Evolutionary conservation across 2,888 invertebrate genomes (phyloP).

Genomic region (Rhodophaea formosa): DNA sequence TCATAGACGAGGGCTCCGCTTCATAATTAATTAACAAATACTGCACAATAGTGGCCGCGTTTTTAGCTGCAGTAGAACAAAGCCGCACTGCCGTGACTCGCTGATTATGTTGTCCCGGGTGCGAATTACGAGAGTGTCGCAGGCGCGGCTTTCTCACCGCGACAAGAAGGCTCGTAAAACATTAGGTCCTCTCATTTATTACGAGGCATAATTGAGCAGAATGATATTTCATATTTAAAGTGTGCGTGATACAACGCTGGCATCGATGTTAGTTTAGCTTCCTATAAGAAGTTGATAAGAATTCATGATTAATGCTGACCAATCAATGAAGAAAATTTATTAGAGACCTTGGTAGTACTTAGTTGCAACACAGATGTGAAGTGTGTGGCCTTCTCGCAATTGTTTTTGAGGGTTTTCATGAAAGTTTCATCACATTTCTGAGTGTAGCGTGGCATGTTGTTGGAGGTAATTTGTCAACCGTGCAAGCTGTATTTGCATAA

Average conservation of each 20-base stretch:
- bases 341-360: no score
- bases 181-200: background rate
- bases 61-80: conserved; percentile 33
- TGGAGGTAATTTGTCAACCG: no score
- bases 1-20: conserved; percentile 31
- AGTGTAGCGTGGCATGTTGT: no score
- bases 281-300: no score
- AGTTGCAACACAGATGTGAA: no score
- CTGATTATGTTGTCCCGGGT: conserved; percentile 17
- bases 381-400: no score
- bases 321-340: no score
- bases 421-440: no score
- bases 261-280: no score
- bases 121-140: background rate
- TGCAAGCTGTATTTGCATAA: no score
- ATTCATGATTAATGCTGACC: no score
- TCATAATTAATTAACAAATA: conserved; percentile 48
- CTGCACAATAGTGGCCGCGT: conserved; percentile 44
- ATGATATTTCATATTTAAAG: background rate
- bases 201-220: background rate
- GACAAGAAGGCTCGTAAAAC: background rate
- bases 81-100: conserved; percentile 19
- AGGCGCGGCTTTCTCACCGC: background rate
- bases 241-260: background rate
- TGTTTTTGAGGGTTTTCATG: no score